These are phyloP conservation scores for Ariolimax columbianus DNA, from an alignment of 2,888 invertebrate species.

Conservation along the genomic window DNA sequence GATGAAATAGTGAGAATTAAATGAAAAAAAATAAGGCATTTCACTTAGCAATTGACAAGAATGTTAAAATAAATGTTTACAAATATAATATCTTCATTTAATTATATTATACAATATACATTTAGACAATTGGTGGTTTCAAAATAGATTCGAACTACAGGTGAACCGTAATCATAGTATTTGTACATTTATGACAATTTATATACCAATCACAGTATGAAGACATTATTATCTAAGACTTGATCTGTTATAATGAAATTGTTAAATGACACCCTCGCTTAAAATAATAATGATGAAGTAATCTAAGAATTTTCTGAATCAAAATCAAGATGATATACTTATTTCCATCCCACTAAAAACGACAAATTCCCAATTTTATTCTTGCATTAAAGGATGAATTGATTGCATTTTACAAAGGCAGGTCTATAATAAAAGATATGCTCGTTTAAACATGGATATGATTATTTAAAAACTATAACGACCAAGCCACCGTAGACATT, in stretches of 20 bases:
- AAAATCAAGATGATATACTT: too few species aligned
- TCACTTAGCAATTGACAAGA: conserved; percentile 12
- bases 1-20: background rate
- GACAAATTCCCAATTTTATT: too few species aligned
- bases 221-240: background rate
- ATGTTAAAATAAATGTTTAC: background rate
- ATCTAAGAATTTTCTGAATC: too few species aligned
- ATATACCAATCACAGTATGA: background rate
- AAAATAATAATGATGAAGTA: background rate
- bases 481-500: too few species aligned
- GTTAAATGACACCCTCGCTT: background rate
- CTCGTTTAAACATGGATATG: too few species aligned
- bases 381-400: too few species aligned
- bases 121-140: background rate
- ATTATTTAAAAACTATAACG: too few species aligned
- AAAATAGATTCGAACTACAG: background rate
- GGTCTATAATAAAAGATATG: too few species aligned
- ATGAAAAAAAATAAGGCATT: conserved; percentile 15
- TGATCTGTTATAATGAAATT: background rate
- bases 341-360: too few species aligned
- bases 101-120: background rate
- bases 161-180: background rate
- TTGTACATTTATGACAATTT: background rate
- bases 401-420: too few species aligned
- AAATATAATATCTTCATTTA: background rate